Base-by-base conservation (phyloP, 2,888 invertebrate species). In the Caenorhabditis sinica region DNA sequence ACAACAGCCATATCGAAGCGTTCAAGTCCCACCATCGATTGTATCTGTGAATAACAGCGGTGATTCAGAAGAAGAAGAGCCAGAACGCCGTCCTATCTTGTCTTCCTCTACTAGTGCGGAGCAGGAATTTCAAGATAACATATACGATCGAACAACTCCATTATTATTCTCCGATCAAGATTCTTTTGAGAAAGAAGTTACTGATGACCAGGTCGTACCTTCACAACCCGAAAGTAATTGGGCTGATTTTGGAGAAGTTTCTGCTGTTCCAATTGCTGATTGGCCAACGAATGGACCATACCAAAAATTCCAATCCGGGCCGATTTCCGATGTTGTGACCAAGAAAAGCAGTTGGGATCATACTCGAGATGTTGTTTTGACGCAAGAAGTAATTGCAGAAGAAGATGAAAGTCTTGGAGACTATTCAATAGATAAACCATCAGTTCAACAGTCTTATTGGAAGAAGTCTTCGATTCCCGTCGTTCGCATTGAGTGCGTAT, bases 101-200 rank as follows among this genome's bases (percentile, higher is more conserved):
- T 69, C 51, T 20, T 43, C 56, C 0, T 23, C 56, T 1, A 13
- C 49, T 36, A 61, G 36, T 51, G 49, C 20, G 51, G 66, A 56
- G 11, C 77, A 40, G 58, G 80, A 49, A 20, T 83, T 13, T 30
- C 28, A 2, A 2, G 49, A 49, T 20, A 49, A 49, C 20, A 20
- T 20, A 0, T 63, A 68, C 25, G 63, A 75, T 11, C 51, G 74
- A 63, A 82, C 82, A 13, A 79, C 87, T 25, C 85, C 73, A 17
- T 33, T 87, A 9, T 20, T 74, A 23, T 65, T 68, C 20, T 43
- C 65, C 11, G 76, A 72, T 36, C 40, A 68, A 53, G 61, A 82
- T n/a, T 69, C 74, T 1, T 25, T 49, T 13, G 66, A 53, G 2
- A 76, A 82, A 20, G 76, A 82, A 8, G 8, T 25, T n/a, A 23